Evolutionary conservation across 2,888 invertebrate genomes (phyloP), one percentile per base, ranked within the genome.

Genomic region (Eupsilia transversa): DNA sequence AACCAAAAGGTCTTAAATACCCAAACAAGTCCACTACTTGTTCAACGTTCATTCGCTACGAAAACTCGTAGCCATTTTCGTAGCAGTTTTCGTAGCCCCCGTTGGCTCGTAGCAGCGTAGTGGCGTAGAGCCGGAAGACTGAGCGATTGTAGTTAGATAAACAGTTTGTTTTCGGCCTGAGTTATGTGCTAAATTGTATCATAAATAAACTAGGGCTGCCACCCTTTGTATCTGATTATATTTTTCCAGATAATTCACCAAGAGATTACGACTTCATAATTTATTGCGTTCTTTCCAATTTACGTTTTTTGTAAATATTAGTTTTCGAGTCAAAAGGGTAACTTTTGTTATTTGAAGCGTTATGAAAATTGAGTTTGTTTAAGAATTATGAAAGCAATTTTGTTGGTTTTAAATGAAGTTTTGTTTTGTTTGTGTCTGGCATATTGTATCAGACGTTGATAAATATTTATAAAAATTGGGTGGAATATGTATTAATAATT

Each of bases 111-210:
- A 83, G 81, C 78, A 72, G 41, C 77, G 79, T 79, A 81, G 83
- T 76, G 74, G 74, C 79, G 71, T 79, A 81, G 68, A 80, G 54
- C 84, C 82, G 88, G 88, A 87, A 88, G 87, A 88, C 87, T 88
- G 87, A 87, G 80, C 86, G 89, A 85, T 88, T 86, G 85, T 86
- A 87, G 88, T 84, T 83, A 88, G 89, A 88, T 89, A 90, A 89
- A 90, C 89, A 89, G 89, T 90, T 90, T 89, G 87, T 86, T 88
- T 87, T 87, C 81, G 84, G 85, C 71, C 84, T 89, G 89, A 89
- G 83, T 88, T 87, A 88, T 89, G 87, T 88, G 83, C 82, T 85
- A 85, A 88, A 85, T 83, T 86, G 85, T 85, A 85, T 80, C 87
- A 85, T 87, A 87, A 88, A 87, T 87, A 85, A 84, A 75, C 82